Base-by-base conservation (phyloP, 37 sponge, comb jelly and placozoan species). In the Agelas oroides region DNA sequence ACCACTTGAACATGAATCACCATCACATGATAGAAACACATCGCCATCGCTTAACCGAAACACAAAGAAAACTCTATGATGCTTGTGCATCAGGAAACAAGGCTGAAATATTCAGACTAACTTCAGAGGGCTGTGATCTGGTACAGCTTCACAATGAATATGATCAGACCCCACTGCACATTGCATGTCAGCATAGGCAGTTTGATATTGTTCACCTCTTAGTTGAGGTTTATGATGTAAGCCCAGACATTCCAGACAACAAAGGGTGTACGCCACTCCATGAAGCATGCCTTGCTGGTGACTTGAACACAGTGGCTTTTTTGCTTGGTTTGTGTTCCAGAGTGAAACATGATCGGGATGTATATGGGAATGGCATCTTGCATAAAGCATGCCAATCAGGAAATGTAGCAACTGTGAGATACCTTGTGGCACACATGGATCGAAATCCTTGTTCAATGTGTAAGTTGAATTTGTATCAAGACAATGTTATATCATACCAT, bases 141-240 rank as follows among this genome's bases (percentile, higher is more conserved):
- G 46, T 46, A 8, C 46, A 46, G 8, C 46, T 46, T 17, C 67
- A 66, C 33, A 33, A 46, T 46, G 46, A 46, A 46, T 46, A 54
- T 18, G 73, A 73, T 32, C 35, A 37, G 8, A 82, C 83, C 18
- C 63, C 83, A 17, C 73, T 82, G 21, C 83, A 82, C 57, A 70
- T 82, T 37, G 83, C 83, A 28, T 82, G 73, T 56, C 83, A 71
- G 33, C 41, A 70, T 71, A 73, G 83, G 30, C 71, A 71, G 1
- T 27, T 60, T 31, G 60, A 58, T 28, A 82, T 71, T 59, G 83
- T 82, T 18, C 31, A 15, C 34, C 31, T 55, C 2, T 55, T 75
- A 19, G 3, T 75, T 56, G 57, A 75, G 54, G 32, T 54, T 0
- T 68, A 33, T 68, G 69, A 34, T 32, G 23, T 6, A 30, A 2